Evolutionary conservation across 2,797 vertebrate genomes (phyloP), one percentile per base, ranked within the genome.

Genomic region (Pseudopleuronectes americanus): DNA sequence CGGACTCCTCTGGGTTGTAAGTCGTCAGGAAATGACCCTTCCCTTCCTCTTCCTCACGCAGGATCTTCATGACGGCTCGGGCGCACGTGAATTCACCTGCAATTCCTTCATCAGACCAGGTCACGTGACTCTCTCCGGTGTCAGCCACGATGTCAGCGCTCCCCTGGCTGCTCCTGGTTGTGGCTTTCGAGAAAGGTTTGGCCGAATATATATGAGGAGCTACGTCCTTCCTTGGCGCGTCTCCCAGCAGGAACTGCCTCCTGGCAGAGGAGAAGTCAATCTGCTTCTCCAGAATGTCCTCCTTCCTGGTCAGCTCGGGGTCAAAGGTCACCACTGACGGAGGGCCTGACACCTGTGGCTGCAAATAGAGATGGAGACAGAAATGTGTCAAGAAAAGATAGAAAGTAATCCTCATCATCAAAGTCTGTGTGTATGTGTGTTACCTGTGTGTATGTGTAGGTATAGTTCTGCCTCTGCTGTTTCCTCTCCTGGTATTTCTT

Each of bases 401-500:
- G 17, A 45, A 45, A 45, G 43, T 16, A 19, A 16, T 45, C 43
- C 17, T 45, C 17, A 6, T 45, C 5, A 1, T 19, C 43, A 45
- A 6, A 19, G 17, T 19, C 4, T 17, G 43, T 45, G 17, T 53
- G 23, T 53, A 0, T 62, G 10, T 16, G 5, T 65, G 48, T 77
- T 87, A 92, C 90, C 87, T 92, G 89, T 73, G 83, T 49, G 58
- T 85, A 84, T 14, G 75, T 10, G 41, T 85, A 84, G 21, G 77
- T 6, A 13, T 68, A 45, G 71, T 0, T 84, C 61, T 91, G 89
- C 64, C 2, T 88, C 75, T 88, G 89, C 68, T 98, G 96, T 81
- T 98, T 99, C 57, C 98, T 95, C 78, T 98, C 96, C 85, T 96
- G 96, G 87, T 99, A 99, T 89, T 93, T 98, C 75, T 89, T 96